Evolutionary conservation across 2,113 vertebrate genomes (phyloP).

Genomic region (Ctenodactylus gundi): DNA sequence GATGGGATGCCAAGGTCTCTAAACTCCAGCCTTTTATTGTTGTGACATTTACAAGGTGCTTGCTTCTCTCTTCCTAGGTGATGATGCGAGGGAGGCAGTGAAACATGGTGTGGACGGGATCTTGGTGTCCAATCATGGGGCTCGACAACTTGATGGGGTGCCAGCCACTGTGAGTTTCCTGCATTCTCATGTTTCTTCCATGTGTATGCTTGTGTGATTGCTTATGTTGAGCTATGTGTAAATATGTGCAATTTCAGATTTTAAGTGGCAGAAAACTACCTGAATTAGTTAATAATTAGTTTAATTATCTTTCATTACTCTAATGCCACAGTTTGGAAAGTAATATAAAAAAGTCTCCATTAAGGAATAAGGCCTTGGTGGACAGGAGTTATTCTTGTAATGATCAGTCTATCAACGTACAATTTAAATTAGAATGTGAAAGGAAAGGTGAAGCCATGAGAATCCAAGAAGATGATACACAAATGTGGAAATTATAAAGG

Average conservation of each 20-base stretch:
- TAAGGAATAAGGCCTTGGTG: not conserved
- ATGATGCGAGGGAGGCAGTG: slow-evolving; percentile 90
- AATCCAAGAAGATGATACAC: not conserved
- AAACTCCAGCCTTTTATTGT: not conserved
- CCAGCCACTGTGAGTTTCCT: slow-evolving; percentile 90
- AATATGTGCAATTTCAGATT: not conserved
- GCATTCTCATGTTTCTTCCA: not conserved
- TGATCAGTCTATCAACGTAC: not conserved
- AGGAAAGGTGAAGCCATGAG: not conserved
- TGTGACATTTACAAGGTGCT: not conserved
- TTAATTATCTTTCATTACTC: not conserved
- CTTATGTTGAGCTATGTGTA: not conserved
- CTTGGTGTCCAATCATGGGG: slow-evolving; percentile 97
- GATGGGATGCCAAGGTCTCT: not conserved
- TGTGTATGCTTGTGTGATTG: not conserved
- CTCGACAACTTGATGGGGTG: slow-evolving; percentile 90
- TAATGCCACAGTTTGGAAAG: not conserved
- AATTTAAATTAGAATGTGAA: not conserved
- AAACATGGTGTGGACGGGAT: slow-evolving; percentile 92
- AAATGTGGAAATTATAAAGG: not conserved
- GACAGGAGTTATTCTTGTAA: not conserved
- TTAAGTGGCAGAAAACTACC: not conserved
- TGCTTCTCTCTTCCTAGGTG: slow-evolving; percentile 80
- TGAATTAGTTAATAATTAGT: not conserved
- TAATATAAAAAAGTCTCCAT: not conserved